Evolutionary conservation across 2,888 invertebrate species (phyloP), one percentile per base, ranked within the genome.

Genomic region (Morpho helenor): DNA sequence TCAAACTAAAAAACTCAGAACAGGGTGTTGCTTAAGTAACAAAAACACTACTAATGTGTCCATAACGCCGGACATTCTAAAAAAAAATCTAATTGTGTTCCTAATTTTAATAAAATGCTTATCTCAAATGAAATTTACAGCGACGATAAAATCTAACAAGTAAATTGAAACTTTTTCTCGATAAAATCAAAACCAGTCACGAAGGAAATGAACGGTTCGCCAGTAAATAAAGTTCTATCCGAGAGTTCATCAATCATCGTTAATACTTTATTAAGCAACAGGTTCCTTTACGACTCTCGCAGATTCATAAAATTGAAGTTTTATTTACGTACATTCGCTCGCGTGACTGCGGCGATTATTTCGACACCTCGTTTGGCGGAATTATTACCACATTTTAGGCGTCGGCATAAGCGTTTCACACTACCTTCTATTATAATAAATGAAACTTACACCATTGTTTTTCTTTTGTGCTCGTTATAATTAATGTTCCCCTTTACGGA

Each of bases 271-370:
- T 50, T 56, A 63, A 59, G 66, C 66, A 66, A 66, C 66, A 66
- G 64, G 66, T 66, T 56, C 60, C 61, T 56, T 59, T 63, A 58
- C 53, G 60, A 58, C 52, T 56, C 51, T 49, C 46, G 49, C 54
- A 49, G 63, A 61, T 63, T 63, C 63, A 61, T 63, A 63, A 63
- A 63, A 56, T 31, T 50, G 46, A 43, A 56, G 52, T 62, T 66
- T 62, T 63, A 63, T 62, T 64, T 61, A 62, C 57, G 47, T 51
- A 52, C 60, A 58, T 47, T 49, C 52, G 56, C 59, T 68, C 62
- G 69, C 70, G 70, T 70, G 70, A 68, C 70, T 64, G 54, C 23
- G 23, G 52, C 66, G 60, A 64, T 69, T 70, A 70, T 68, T 67
- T 67, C 67, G 57, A 67, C 64, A 66, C 66, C 61, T 66, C 66